A percentile compares a stretch with the other conserved stretches of the same genome.
Conservation (phyloP, 2,888 invertebrate genomes). For the Aleiodes leptofemur region DNA sequence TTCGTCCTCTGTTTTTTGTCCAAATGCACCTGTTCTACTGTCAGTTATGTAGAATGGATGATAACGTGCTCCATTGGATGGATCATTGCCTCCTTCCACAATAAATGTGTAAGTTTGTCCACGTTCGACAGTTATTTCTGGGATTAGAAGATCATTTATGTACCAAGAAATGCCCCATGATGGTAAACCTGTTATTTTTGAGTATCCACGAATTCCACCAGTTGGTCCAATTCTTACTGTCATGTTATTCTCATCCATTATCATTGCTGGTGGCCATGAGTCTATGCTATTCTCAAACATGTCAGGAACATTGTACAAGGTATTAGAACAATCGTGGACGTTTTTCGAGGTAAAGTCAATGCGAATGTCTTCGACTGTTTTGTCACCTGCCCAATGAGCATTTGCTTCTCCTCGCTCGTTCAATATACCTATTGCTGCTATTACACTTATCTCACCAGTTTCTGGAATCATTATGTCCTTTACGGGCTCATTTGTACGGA, state of each 20-base stretch:
- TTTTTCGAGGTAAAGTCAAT: conserved; percentile 85
- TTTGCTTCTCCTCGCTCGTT: conserved; percentile 89
- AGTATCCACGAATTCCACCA: conserved; percentile 88
- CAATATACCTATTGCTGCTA: conserved; percentile 91
- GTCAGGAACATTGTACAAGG: conserved; percentile 80
- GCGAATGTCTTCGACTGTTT: conserved; percentile 83
- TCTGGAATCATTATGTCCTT: conserved; percentile 85
- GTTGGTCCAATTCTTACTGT: conserved; percentile 90
- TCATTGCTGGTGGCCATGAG: conserved; percentile 83
- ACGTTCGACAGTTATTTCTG: conserved; percentile 91
- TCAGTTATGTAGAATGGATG: conserved; percentile 95
- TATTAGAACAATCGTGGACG: conserved; percentile 84
- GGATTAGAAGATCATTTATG: conserved; percentile 92
- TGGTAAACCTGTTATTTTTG: conserved; percentile 85
- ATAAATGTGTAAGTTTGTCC: conserved; percentile 91
- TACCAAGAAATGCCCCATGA: conserved; percentile 96
- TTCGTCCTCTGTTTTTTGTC: conserved; percentile 84
- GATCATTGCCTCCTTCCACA: conserved; percentile 90
- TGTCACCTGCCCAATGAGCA: conserved; percentile 86
- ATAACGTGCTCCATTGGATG: conserved; percentile 87
- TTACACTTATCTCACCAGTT: conserved; percentile 83
- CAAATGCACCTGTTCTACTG: conserved; percentile 90
- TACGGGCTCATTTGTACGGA: conserved; percentile 85
- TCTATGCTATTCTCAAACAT: conserved; percentile 77
- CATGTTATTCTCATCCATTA: conserved; percentile 81